phyloP scores from a whole-genome alignment of 2,888 invertebrate genomes.

The Xestobium rufovillosum region DNA sequence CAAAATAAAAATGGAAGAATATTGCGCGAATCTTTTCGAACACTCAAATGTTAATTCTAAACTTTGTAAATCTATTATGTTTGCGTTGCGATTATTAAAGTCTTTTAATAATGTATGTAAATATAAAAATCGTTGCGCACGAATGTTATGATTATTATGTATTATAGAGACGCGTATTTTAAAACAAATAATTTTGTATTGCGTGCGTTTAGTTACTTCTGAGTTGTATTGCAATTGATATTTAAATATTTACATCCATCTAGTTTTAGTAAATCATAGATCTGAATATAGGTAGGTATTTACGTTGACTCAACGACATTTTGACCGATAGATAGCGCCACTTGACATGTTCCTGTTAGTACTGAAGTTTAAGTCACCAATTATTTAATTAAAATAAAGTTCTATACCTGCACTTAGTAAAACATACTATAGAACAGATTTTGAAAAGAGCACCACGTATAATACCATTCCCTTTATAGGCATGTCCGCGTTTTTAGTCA shows the following conservation, averaged over 20 bases:
- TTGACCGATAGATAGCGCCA: conserved; percentile 31
- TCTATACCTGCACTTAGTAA: not conserved
- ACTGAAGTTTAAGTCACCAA: conserved; percentile 26
- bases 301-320: conserved; percentile 33
- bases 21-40: too few relatives aligned
- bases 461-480: conserved; percentile 18
- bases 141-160: too few relatives aligned
- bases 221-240: too few relatives aligned
- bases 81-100: too few relatives aligned
- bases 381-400: conserved; percentile 9
- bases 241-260: conserved; percentile 27
- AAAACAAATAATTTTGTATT: too few relatives aligned
- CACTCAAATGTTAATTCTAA: too few relatives aligned
- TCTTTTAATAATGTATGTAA: too few relatives aligned
- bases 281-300: conserved; percentile 36
- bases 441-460: conserved; percentile 13
- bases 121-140: too few relatives aligned
- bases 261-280: conserved; percentile 37
- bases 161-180: too few relatives aligned
- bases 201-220: too few relatives aligned
- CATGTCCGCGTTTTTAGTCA: conserved; percentile 34
- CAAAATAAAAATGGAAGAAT: too few relatives aligned
- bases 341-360: conserved; percentile 34
- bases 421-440: conserved; percentile 4
- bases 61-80: too few relatives aligned